Conservation (phyloP, 2,888 invertebrate genomes). For the Melolontha melolontha region DNA sequence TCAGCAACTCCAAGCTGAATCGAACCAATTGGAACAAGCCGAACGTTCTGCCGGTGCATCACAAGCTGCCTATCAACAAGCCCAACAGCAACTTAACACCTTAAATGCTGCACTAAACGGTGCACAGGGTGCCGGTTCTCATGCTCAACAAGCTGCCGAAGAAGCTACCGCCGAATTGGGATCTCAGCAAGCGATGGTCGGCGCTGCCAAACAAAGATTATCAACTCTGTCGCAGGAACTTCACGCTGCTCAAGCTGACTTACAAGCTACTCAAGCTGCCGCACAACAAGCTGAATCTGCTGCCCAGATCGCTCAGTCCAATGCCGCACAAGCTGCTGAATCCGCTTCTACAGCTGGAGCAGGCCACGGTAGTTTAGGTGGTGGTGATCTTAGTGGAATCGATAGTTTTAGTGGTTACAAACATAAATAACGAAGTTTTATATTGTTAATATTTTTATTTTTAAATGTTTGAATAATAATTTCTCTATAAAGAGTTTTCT, state of each 20-base stretch:
- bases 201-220: conserved; percentile 78
- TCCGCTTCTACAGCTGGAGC: conserved; percentile 32
- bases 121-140: conserved; percentile 81
- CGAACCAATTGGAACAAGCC: conserved; percentile 80
- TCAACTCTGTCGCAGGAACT: conserved; percentile 77
- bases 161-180: conserved; percentile 82
- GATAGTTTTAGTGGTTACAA: conserved; percentile 16
- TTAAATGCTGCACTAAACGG: conserved; percentile 81
- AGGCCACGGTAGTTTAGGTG: conserved; percentile 26
- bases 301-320: conserved; percentile 80
- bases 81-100: conserved; percentile 72
- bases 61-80: conserved; percentile 75
- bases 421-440: conserved; percentile 1
- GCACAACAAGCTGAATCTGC: conserved; percentile 78
- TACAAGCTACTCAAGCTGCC: conserved; percentile 79
- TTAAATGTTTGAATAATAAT: conserved; percentile 5
- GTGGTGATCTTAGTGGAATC: conserved; percentile 18
- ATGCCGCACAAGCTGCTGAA: conserved; percentile 76
- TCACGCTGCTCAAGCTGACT: conserved; percentile 77
- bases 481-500: not conserved
- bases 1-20: conserved; percentile 76
- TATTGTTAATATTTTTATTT: not conserved
- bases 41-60: conserved; percentile 78
- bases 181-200: conserved; percentile 80
- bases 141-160: conserved; percentile 79